Base-by-base conservation (phyloP, 2,888 invertebrate species). In the Liopterus haemorrhoidalis region DNA sequence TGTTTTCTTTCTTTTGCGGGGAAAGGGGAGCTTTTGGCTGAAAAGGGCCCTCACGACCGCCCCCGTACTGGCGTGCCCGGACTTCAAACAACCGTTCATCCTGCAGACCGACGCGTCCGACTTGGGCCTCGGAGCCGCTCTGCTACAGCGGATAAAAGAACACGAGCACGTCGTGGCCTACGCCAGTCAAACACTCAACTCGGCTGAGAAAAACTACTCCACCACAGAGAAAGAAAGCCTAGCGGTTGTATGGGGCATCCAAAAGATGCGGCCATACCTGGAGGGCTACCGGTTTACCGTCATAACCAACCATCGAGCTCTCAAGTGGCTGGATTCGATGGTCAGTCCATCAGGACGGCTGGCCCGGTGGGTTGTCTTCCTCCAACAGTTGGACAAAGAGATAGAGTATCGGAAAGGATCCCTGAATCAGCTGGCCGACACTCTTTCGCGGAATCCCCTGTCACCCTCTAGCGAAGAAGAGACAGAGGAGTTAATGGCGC, bases 231-330 rank as follows among this genome's bases (percentile, higher is more conserved):
- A 42, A 20, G 43, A 51, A 24, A 41, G 47, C 16, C 20, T 51
- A 11, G 51, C 51, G 6, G 36, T 49, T 11, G 39, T 49, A 5
- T 50, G 48, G 48, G 49, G 37, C 3, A 39, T 51, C 3, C 25
- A 44, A 32, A 54, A 50, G 20, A 46, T 57, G 51, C 21, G 52
- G 2, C 49, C 47, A 1, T 57, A 54, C 38, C 27, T 55, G 1
- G 57, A 58, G 32, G 58, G 58, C 3, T 59, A 57, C 36, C 49
- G 40, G 2, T 57, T 57, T 28, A 51, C 53, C 27, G 61, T 57
- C 1, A 24, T 54, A 1, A 54, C 54, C 6, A 55, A 58, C 38
- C 57, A 59, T 39, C 57, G 55, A 32, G 49, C 54, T 1, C 48
- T 56, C 4, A 44, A 46, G 9, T 57, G 52, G 49, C 41, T 57